Percentiles rank a stretch among this genome's conserved stretches.
phyloP scores from a whole-genome alignment of 2,113 vertebrate genomes.

The Aramus guarauna region DNA sequence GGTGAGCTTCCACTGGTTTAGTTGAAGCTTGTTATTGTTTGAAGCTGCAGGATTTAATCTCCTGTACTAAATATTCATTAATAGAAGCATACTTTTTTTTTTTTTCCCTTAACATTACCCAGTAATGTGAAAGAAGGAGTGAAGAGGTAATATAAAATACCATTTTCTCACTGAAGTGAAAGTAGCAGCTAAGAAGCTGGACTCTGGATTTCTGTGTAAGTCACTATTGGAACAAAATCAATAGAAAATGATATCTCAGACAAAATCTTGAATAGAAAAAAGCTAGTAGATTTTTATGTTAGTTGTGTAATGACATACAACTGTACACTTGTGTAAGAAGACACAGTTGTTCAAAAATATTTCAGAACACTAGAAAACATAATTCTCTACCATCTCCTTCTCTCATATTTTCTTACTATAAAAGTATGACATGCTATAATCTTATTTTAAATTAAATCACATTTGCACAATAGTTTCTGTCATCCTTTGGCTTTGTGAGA shows the following conservation, averaged over 20 bases:
- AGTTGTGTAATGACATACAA: neutral
- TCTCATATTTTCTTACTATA: neutral
- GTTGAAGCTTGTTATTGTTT: neutral
- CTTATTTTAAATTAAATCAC: neutral
- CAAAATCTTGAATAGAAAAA: neutral
- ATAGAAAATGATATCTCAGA: neutral
- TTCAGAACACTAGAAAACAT: neutral
- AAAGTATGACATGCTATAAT: neutral
- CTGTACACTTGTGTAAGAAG: neutral
- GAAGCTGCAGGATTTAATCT: neutral
- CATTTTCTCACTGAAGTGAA: neutral
- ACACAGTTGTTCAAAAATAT: neutral
- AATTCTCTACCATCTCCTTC: neutral
- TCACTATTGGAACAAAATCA: neutral
- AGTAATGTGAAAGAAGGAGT: neutral
- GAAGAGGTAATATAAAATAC: neutral
- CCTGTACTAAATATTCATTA: neutral
- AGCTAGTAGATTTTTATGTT: neutral
- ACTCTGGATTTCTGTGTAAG: neutral
- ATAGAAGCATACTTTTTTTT: neutral
- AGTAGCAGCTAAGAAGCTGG: neutral
- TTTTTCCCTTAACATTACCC: neutral
- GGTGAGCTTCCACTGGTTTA: neutral
- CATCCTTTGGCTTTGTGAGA: neutral
- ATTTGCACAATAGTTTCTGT: neutral